These are phyloP conservation scores for Scolopax mira DNA, from an alignment of 2,113 vertebrate species.

Conservation along the genomic window DNA sequence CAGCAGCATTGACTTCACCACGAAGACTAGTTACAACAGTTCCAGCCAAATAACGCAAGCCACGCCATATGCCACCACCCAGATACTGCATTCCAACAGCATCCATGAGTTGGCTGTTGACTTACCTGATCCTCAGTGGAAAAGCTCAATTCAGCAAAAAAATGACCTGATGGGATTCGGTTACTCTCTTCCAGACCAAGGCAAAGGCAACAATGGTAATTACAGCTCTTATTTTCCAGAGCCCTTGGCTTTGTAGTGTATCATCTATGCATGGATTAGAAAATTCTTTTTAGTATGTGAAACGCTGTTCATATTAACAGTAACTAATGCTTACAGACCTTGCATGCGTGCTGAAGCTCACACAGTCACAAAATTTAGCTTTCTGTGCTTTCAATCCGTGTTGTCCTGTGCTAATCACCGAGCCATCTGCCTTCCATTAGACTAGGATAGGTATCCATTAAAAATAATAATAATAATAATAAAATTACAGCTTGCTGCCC, in stretches of 20 bases:
- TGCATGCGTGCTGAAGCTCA: constrained; percentile 51
- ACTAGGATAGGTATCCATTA: constrained; percentile 30
- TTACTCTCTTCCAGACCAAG: constrained; percentile 95
- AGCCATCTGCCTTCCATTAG: constrained; percentile 59
- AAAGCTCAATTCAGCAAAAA: constrained; percentile 93
- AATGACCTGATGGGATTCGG: constrained; percentile 93
- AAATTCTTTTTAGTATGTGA: constrained; percentile 5
- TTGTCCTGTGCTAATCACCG: background rate
- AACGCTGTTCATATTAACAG: background rate
- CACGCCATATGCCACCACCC: constrained; percentile 95
- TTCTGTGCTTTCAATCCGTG: constrained; percentile 37
- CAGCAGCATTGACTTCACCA: constrained; percentile 98
- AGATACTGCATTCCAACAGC: constrained; percentile 96
- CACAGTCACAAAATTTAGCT: background rate
- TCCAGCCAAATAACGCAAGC: constrained; percentile 93
- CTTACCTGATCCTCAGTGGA: constrained; percentile 95
- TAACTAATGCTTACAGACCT: constrained; percentile 38
- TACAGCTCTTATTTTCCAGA: background rate
- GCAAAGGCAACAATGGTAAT: constrained; percentile 98
- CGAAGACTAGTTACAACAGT: constrained; percentile 94
- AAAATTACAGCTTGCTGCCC: background rate
- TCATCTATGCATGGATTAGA: constrained; percentile 65
- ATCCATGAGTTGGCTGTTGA: constrained; percentile 97
- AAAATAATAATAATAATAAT: background rate
- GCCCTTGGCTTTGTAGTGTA: background rate